phyloP scores from a whole-genome alignment of 1,140 invertebrate species.

The Heliconius congener region DNA sequence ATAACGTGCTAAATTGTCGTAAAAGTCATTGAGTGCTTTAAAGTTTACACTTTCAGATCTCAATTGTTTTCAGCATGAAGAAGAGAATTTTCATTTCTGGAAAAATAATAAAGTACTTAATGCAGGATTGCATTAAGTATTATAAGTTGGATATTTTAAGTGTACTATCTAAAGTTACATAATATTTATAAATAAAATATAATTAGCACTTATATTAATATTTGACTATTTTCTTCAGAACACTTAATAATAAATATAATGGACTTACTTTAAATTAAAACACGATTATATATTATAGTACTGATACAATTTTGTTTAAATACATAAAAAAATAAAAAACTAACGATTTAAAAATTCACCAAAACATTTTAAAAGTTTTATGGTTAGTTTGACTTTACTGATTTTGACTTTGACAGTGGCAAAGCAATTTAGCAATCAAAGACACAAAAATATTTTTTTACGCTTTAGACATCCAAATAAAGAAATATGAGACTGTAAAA shows the following conservation, averaged over 20 bases:
- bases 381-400: neutral
- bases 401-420: slow-evolving; percentile 9
- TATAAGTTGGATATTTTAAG: neutral
- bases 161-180: neutral
- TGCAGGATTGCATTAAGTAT: neutral
- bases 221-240: neutral
- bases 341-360: neutral
- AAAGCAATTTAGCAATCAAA: no score
- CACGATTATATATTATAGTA: neutral
- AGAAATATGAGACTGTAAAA: no score
- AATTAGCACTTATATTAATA: neutral
- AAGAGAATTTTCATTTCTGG: no score
- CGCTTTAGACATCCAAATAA: no score
- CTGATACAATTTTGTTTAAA: neutral
- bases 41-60: no score
- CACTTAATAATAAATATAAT: neutral
- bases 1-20: no score
- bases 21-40: no score
- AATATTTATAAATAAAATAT: neutral
- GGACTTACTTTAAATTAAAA: neutral
- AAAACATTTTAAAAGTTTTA: slow-evolving; percentile 13
- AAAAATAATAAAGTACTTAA: neutral
- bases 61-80: no score
- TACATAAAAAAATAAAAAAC: neutral
- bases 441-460: no score